Evolutionary conservation across 2,888 invertebrate species (phyloP).

Genomic region (Tenthredo notha): DNA sequence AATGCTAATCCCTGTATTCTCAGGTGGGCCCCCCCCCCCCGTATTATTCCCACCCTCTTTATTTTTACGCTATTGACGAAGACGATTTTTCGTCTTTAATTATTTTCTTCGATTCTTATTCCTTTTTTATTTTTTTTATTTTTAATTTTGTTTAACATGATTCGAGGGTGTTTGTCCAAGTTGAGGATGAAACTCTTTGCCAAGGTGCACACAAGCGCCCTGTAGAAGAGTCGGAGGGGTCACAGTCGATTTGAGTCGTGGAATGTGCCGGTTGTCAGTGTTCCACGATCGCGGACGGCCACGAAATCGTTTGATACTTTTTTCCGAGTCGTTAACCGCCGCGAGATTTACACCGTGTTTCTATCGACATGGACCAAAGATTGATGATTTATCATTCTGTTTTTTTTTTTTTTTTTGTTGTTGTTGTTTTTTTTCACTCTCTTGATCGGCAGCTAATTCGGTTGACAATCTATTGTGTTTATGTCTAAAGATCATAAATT

Average conservation of each 20-base stretch:
- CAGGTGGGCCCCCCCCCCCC: background rate
- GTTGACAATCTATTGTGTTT: slow-evolving; percentile 2
- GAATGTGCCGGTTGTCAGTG: slow-evolving; percentile 40
- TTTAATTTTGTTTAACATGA: background rate
- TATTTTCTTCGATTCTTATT: background rate
- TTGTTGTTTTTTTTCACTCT: background rate
- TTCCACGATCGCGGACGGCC: slow-evolving; percentile 39
- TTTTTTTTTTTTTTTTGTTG: background rate
- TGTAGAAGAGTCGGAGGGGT: slow-evolving; percentile 30
- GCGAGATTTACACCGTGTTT: background rate
- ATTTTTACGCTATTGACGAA: background rate
- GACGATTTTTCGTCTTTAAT: background rate
- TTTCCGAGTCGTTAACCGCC: slow-evolving; percentile 1
- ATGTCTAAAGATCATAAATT: background rate
- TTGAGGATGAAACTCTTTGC: background rate
- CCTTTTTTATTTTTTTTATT: background rate
- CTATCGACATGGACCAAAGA: slow-evolving; percentile 1
- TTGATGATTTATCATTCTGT: background rate
- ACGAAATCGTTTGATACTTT: slow-evolving; percentile 30
- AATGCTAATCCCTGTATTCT: slow-evolving; percentile 8
- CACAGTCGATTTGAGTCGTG: slow-evolving; percentile 54
- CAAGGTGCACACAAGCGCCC: slow-evolving; percentile 35
- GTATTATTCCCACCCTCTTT: background rate
- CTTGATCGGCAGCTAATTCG: background rate
- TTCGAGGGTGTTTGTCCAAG: background rate